Percentiles rank a stretch among this genome's conserved stretches.
Conservation (phyloP, 2,888 invertebrate genomes). For the Achlya flavicornis region DNA sequence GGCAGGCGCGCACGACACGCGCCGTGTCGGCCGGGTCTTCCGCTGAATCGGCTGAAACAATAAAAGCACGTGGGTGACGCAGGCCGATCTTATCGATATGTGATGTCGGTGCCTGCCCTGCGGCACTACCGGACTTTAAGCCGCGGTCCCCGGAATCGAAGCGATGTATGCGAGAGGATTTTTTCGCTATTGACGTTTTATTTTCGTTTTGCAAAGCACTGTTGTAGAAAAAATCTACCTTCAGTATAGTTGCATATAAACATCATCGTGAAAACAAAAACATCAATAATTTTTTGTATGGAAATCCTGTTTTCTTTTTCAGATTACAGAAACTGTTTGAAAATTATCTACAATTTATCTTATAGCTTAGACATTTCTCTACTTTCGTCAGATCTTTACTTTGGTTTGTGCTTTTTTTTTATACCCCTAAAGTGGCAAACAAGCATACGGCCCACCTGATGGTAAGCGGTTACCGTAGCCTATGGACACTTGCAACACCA, state of each 20-base stretch:
- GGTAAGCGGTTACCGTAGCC: too few species aligned
- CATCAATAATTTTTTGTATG: too few species aligned
- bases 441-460: too few species aligned
- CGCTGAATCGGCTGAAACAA: conserved; percentile 55
- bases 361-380: too few species aligned
- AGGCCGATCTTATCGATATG: conserved; percentile 72
- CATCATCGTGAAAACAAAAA: too few species aligned
- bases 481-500: too few species aligned
- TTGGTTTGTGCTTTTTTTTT: too few species aligned
- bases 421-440: too few species aligned
- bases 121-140: conserved; percentile 55
- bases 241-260: neutral
- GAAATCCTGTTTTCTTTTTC: too few species aligned
- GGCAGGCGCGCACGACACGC: conserved; percentile 24
- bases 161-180: neutral
- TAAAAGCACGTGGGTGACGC: conserved; percentile 57
- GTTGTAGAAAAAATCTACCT: neutral
- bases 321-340: too few species aligned
- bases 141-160: conserved; percentile 49
- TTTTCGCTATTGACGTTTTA: neutral
- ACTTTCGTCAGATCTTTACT: too few species aligned
- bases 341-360: too few species aligned
- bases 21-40: conserved; percentile 22
- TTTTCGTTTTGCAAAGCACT: neutral
- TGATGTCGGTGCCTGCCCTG: conserved; percentile 64